Base-by-base conservation (phyloP, 2,797 vertebrate species). In the Brachyalestes nurse region DNA sequence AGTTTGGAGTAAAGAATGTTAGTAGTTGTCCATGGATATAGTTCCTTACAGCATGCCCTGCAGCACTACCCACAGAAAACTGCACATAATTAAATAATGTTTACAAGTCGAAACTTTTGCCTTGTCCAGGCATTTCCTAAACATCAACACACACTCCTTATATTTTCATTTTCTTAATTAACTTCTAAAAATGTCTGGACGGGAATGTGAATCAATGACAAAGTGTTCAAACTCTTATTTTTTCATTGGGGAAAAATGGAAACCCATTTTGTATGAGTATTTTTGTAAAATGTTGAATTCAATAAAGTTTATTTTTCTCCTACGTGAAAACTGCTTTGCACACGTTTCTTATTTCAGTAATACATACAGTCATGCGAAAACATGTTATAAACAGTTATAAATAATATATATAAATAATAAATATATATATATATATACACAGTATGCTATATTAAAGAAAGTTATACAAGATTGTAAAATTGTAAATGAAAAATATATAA, bases 221-320 rank as follows among this genome's bases (percentile, higher is more conserved):
- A 34, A 74, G 69, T 61, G 75, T n/a, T n/a, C n/a, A n/a, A n/a
- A n/a, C n/a, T n/a, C n/a, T 67, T 83, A 28, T 57, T 71, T 47
- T 47, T 71, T 12, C 23, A 42, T 21, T 34, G n/a, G 61, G 40
- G 23, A 38, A 38, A 49, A 61, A 17, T 70, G 64, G 70, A 28
- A 92, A 91, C 91, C 93, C 93, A 72, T n/a, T n/a, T 42, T 72
- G 23, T 64, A 60, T 2, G 19, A 10, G 0, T 94, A 89, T 88
- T 83, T 88, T 94, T 92, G 88, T 91, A 93, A 93, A 93, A 40
- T 23, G 94, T 93, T 94, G 93, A 93, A 60, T 34, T 58, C 10
- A 70, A 70, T 57, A 57, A 40, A 53, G 2, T 49, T 1, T 66
- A 19, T 66, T 66, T 66, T 49, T 49, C 12, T 64, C 61, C 16